phyloP scores from a whole-genome alignment of 1,140 invertebrate genomes.

The Vanessa atalanta region DNA sequence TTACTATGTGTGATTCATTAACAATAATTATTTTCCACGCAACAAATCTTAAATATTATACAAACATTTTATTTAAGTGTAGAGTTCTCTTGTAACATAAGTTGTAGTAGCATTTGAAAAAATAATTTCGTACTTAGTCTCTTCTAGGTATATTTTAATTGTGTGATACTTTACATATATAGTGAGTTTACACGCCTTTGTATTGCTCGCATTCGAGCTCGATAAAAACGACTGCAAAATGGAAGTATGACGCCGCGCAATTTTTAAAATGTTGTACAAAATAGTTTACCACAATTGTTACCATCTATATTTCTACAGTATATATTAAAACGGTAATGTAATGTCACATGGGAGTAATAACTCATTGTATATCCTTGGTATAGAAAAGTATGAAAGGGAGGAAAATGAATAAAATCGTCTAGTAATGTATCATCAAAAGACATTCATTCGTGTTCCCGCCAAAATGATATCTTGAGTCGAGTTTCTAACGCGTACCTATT shows the following conservation, averaged over 20 bases:
- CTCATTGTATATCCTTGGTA: too few relatives aligned
- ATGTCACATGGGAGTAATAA: not conserved
- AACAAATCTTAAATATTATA: not conserved
- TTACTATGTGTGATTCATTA: not conserved
- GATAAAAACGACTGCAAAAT: conserved; percentile 63
- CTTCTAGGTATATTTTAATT: conserved; percentile 39
- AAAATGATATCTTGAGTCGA: too few relatives aligned
- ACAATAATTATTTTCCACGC: not conserved
- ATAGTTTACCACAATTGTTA: conserved; percentile 4
- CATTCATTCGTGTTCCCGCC: too few relatives aligned
- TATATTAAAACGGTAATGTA: not conserved
- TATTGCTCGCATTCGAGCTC: conserved; percentile 62
- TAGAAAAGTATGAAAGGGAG: too few relatives aligned
- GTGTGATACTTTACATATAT: conserved; percentile 43
- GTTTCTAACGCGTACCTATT: too few relatives aligned
- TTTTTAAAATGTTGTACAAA: conserved; percentile 10
- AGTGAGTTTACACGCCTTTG: conserved; percentile 61
- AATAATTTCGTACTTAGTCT: conserved; percentile 1
- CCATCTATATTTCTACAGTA: not conserved
- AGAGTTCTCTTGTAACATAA: too few relatives aligned
- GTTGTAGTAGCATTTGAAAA: not conserved
- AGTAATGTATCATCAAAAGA: too few relatives aligned
- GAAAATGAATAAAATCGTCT: too few relatives aligned
- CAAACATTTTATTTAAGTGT: too few relatives aligned
- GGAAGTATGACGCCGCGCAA: conserved; percentile 53